Evolutionary conservation across 92 coral and sea anemone species (phyloP).

Genomic region (Parazoanthus atlanticus): DNA sequence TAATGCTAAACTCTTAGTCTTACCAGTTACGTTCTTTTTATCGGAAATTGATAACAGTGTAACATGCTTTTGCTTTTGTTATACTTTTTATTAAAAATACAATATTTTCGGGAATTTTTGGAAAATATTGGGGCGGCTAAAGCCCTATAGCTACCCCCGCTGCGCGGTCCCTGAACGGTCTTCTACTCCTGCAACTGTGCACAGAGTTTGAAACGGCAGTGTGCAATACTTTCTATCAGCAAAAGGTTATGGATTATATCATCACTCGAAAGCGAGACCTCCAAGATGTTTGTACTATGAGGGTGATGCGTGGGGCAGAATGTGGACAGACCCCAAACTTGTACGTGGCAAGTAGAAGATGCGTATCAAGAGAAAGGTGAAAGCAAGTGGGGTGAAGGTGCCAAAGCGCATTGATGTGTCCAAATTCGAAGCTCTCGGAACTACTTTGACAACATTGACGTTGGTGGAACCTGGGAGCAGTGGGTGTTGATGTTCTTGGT

Average conservation of each 20-base stretch:
- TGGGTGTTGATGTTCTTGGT: slow-evolving; percentile 6
- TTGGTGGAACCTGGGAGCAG: slow-evolving; percentile 3
- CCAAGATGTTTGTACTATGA: background rate
- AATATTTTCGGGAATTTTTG: too few species aligned
- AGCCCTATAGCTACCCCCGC: too few species aligned
- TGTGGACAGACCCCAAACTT: slow-evolving; percentile 33
- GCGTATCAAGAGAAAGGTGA: background rate
- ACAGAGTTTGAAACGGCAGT: too few species aligned
- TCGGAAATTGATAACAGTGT: too few species aligned
- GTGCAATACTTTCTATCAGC: too few species aligned
- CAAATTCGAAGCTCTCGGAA: background rate
- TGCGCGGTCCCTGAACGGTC: too few species aligned
- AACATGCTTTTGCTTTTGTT: too few species aligned
- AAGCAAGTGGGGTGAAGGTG: background rate
- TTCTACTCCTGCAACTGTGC: too few species aligned
- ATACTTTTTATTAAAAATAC: too few species aligned
- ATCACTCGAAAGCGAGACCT: slow-evolving; percentile 20
- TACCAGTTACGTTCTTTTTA: too few species aligned
- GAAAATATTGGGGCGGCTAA: too few species aligned
- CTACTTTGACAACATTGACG: background rate
- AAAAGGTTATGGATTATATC: slow-evolving; percentile 41
- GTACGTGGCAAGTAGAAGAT: slow-evolving; percentile 23
- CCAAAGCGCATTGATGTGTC: slow-evolving; percentile 25
- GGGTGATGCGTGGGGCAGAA: slow-evolving; percentile 30
- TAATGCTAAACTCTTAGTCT: too few species aligned